phyloP scores from a whole-genome alignment of 2,888 invertebrate genomes.

The Oscheius sp. region DNA sequence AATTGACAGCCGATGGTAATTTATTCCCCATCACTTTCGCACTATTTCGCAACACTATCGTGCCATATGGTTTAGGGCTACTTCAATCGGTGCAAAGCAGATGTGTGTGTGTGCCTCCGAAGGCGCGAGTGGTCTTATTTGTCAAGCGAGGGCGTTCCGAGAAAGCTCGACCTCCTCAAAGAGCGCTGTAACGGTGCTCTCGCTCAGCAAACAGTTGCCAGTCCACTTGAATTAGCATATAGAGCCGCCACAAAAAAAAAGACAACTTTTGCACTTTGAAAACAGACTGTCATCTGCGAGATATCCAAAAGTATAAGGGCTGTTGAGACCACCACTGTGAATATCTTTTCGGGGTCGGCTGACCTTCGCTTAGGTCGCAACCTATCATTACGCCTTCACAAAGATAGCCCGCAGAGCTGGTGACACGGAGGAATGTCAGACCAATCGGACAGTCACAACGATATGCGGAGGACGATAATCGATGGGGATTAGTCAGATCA shows the following conservation, averaged over 20 bases:
- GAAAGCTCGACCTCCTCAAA: constrained; percentile 36
- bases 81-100: constrained; percentile 15
- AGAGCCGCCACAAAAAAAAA: constrained; percentile 22
- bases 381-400: constrained; percentile 37
- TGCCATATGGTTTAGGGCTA: constrained; percentile 26
- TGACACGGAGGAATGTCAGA: constrained; percentile 33
- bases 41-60: constrained; percentile 1
- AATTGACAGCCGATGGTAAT: constrained; percentile 17
- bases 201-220: constrained; percentile 33
- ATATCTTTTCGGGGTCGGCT: constrained; percentile 8
- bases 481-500: constrained; percentile 23
- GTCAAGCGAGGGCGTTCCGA: constrained; percentile 34
- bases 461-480: constrained; percentile 29
- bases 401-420: constrained; percentile 36
- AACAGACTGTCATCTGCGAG: not conserved
- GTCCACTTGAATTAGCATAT: constrained; percentile 38
- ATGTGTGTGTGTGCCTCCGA: constrained; percentile 33
- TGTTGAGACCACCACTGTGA: constrained; percentile 4
- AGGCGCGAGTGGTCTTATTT: constrained; percentile 34
- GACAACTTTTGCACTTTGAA: constrained; percentile 9
- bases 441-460: constrained; percentile 24
- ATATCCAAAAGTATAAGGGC: not conserved
- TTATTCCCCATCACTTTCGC: constrained; percentile 2
- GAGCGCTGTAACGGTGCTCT: constrained; percentile 32
- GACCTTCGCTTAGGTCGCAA: constrained; percentile 27